Evolutionary conservation across 2,888 invertebrate species (phyloP).

Genomic region (Iphiclides podalirius): DNA sequence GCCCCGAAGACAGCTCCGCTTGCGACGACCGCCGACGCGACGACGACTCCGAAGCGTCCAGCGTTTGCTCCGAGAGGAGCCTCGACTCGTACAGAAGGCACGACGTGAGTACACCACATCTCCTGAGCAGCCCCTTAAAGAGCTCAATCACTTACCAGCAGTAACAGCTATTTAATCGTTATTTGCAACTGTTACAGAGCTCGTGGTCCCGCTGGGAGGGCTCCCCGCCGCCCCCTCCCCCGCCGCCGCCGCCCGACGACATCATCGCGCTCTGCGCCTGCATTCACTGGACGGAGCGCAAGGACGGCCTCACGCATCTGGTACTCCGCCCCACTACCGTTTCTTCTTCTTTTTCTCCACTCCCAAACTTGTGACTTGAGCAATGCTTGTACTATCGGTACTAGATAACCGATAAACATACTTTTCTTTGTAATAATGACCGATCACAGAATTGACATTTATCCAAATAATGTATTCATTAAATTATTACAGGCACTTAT

Average conservation of each 20-base stretch:
- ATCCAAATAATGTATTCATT: no score
- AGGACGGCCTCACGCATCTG: conserved; percentile 93
- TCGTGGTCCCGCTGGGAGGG: conserved; percentile 87
- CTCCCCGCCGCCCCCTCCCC: conserved; percentile 48
- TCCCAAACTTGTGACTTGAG: no score
- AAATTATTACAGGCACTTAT: no score
- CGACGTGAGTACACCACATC: conserved; percentile 92
- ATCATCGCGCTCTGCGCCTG: conserved; percentile 93
- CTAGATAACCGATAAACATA: no score
- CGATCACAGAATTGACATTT: no score
- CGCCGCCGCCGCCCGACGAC: conserved; percentile 81
- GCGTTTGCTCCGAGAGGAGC: conserved; percentile 95
- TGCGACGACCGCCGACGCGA: conserved; percentile 74
- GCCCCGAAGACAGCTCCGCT: conserved; percentile 75
- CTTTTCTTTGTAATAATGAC: no score
- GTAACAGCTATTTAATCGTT: no score
- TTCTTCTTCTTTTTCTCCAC: no score
- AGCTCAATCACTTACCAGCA: no score
- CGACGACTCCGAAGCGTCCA: conserved; percentile 96
- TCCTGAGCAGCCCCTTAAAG: no score
- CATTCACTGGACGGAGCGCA: conserved; percentile 96
- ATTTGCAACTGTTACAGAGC: conserved; percentile 72
- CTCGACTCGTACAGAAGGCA: conserved; percentile 90
- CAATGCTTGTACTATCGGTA: no score
- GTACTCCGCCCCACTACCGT: no score